A percentile compares a stretch with the other conserved stretches of the same genome.
Conservation (phyloP, 2,797 vertebrate species). For the Loriculus beryllinus region DNA sequence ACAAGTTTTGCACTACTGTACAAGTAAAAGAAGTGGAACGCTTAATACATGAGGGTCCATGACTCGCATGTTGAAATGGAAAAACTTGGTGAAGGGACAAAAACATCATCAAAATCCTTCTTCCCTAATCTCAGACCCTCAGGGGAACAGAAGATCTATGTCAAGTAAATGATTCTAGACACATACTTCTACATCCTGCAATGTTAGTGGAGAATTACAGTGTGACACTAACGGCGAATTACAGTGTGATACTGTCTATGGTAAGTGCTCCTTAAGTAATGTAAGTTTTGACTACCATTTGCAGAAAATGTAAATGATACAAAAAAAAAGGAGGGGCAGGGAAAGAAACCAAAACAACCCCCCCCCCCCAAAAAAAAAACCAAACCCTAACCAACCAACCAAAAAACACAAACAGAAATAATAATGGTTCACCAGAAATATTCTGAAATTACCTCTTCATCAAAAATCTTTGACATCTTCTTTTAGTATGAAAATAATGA, state of each 20-base stretch:
- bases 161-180: neutral
- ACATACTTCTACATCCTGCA: neutral
- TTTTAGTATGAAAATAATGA: neutral
- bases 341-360: neutral
- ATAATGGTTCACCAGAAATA: neutral
- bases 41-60: neutral
- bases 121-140: neutral
- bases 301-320: neutral
- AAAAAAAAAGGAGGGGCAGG: neutral
- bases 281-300: neutral
- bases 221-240: neutral
- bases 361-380: neutral
- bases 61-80: neutral
- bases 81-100: neutral
- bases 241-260: rapidly evolving
- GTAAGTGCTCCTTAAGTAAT: neutral
- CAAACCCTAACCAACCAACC: too few species aligned
- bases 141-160: neutral
- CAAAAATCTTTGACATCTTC: neutral
- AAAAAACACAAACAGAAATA: neutral
- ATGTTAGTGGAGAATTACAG: neutral
- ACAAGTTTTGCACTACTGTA: neutral
- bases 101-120: neutral
- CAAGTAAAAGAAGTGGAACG: neutral
- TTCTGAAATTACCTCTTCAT: neutral